phyloP scores from a whole-genome alignment of 2,797 vertebrate genomes.

The Pempheris klunzingeri region DNA sequence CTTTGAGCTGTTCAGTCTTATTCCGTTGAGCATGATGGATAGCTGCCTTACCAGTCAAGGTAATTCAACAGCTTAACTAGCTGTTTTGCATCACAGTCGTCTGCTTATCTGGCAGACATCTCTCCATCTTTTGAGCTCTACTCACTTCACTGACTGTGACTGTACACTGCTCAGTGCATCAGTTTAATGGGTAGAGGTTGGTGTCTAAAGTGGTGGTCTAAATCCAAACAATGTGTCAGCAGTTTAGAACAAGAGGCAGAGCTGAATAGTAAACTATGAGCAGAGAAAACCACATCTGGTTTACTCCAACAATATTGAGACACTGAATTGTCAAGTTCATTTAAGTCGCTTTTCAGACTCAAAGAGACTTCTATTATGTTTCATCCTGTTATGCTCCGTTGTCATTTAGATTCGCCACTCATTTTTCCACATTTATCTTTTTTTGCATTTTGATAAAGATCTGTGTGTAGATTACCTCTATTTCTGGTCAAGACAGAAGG shows the following conservation, averaged over 20 bases:
- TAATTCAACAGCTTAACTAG: slow-evolving; percentile 15
- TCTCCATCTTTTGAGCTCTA: not conserved
- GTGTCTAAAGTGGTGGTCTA: not conserved
- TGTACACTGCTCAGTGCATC: not conserved
- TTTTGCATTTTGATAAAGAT: slow-evolving; percentile 9
- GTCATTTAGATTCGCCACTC: slow-evolving; percentile 13
- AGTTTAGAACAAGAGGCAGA: not conserved
- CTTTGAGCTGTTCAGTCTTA: not conserved
- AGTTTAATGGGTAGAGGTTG: slow-evolving; percentile 11
- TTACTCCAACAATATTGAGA: not conserved
- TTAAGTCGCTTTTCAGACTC: not conserved
- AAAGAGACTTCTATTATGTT: not conserved
- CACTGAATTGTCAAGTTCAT: slow-evolving; percentile 20
- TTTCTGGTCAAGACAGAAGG: slow-evolving; percentile 6
- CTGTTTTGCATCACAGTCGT: not conserved
- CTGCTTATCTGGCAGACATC: slow-evolving; percentile 3
- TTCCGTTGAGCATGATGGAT: slow-evolving; percentile 23
- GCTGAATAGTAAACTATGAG: slow-evolving; percentile 1
- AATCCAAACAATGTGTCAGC: slow-evolving; percentile 8
- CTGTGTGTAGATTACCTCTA: not conserved
- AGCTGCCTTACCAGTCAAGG: not conserved
- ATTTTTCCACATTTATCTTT: slow-evolving; percentile 20
- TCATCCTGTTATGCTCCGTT: not conserved
- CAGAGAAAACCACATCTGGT: not conserved
- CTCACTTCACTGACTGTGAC: not conserved